phyloP scores from a whole-genome alignment of 2,797 vertebrate species.

The Pterois miles region DNA sequence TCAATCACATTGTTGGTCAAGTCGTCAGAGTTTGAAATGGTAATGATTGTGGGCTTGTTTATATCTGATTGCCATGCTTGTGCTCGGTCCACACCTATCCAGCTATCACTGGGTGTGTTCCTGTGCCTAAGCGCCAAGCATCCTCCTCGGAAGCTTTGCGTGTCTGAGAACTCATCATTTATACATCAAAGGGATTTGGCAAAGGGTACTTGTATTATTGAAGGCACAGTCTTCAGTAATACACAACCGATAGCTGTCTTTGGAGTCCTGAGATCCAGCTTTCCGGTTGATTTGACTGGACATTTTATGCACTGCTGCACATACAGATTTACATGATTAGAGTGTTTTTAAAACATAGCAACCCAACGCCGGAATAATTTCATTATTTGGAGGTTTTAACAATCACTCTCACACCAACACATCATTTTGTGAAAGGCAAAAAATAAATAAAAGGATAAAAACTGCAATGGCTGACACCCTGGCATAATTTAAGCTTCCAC shows the following conservation, averaged over 20 bases:
- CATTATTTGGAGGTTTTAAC: not conserved
- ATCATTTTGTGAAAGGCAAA: not conserved
- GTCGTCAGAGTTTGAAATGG: not conserved
- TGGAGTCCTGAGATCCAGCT: constrained; percentile 25
- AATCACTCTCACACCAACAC: not conserved
- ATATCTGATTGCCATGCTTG: not conserved
- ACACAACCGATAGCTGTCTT: constrained; percentile 40
- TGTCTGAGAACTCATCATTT: constrained; percentile 59
- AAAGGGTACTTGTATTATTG: constrained; percentile 57
- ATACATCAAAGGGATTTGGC: constrained; percentile 61
- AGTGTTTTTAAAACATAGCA: not conserved
- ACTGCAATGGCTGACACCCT: not conserved
- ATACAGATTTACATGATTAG: constrained; percentile 25
- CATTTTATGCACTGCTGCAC: constrained; percentile 14
- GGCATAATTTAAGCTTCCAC: not conserved
- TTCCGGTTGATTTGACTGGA: constrained; percentile 36
- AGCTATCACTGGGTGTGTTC: constrained; percentile 19
- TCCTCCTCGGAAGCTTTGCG: constrained; percentile 32
- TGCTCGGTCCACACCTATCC: not conserved
- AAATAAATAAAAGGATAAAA: not conserved
- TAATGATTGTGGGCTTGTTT: constrained; percentile 14
- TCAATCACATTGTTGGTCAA: not conserved
- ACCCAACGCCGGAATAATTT: not conserved
- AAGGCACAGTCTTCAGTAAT: constrained; percentile 32
- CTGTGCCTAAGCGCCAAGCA: constrained; percentile 26